Percentiles rank a stretch among this genome's conserved stretches.
These are phyloP conservation scores for Masnerella sp. DNA, from an alignment of 2,888 invertebrate genomes.

Conservation along the genomic window DNA sequence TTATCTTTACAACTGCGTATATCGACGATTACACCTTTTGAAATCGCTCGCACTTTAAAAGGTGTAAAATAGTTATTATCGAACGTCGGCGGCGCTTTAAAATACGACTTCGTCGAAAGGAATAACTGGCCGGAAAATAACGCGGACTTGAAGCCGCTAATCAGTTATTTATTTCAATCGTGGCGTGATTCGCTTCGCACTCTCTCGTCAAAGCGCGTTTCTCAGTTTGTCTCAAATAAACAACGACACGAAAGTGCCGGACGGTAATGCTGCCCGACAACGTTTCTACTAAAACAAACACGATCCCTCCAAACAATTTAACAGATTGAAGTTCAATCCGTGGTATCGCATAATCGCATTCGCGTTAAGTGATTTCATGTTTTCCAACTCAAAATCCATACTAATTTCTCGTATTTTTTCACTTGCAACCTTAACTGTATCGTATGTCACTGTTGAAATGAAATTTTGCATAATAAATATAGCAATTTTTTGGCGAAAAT, in stretches of 20 bases:
- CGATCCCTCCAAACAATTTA: slow-evolving; percentile 22
- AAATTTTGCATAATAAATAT: too few species aligned
- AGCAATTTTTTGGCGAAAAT: too few species aligned
- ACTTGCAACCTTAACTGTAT: too few species aligned
- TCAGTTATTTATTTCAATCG: slow-evolving; percentile 3
- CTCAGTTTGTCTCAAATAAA: slow-evolving; percentile 15
- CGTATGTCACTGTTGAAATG: too few species aligned
- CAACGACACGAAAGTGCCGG: slow-evolving; percentile 11
- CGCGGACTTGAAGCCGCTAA: not conserved
- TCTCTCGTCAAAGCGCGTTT: not conserved
- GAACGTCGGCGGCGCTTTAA: not conserved
- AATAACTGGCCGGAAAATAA: too few species aligned
- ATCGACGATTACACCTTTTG: slow-evolving; percentile 14
- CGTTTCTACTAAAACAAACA: slow-evolving; percentile 22
- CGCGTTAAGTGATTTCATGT: slow-evolving; percentile 3
- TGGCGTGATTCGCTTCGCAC: not conserved
- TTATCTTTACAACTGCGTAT: slow-evolving; percentile 35
- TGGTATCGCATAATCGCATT: slow-evolving; percentile 21
- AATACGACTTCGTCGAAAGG: not conserved
- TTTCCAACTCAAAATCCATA: too few species aligned
- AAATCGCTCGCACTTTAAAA: slow-evolving; percentile 14
- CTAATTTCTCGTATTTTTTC: too few species aligned
- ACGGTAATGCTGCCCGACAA: slow-evolving; percentile 12
- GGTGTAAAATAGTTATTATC: slow-evolving; percentile 12
- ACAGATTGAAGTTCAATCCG: slow-evolving; percentile 14